A percentile compares a stretch with the other conserved stretches of the same genome.
These are phyloP conservation scores for Habroteleia sp. DNA, from an alignment of 2,888 invertebrate species.

Conservation along the genomic window DNA sequence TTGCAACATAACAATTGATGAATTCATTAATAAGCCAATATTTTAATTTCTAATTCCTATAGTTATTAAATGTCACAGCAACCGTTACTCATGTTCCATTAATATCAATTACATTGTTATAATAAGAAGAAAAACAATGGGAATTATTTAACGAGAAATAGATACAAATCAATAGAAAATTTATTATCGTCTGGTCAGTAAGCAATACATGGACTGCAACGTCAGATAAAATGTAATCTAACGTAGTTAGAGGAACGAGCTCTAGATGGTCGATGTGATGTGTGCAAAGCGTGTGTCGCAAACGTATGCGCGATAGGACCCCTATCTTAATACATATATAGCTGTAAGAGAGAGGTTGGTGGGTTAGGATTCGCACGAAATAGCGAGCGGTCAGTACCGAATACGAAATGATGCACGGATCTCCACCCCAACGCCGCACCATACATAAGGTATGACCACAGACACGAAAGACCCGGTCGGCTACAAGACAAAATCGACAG, in stretches of 20 bases:
- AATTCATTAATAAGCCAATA: not conserved
- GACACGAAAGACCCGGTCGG: conserved; percentile 60
- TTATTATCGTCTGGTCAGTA: not conserved
- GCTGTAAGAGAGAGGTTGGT: conserved; percentile 66
- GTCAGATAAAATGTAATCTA: not conserved
- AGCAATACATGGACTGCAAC: not conserved
- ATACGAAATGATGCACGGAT: conserved; percentile 77
- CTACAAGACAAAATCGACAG: conserved; percentile 56
- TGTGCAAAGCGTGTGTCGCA: conserved; percentile 31
- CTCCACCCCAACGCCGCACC: conserved; percentile 72
- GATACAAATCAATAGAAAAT: no score
- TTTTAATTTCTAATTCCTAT: no score
- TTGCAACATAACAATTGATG: not conserved
- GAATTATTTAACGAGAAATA: no score
- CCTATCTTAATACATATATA: conserved; percentile 38
- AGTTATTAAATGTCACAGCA: no score
- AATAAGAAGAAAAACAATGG: no score
- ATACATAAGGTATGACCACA: conserved; percentile 79
- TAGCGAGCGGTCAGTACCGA: conserved; percentile 79
- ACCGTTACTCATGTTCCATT: no score
- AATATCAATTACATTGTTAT: no score
- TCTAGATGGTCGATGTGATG: conserved; percentile 10
- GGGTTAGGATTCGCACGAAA: conserved; percentile 76
- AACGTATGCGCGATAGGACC: conserved; percentile 10
- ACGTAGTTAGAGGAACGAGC: conserved; percentile 1